Evolutionary conservation across 2,888 invertebrate genomes (phyloP), one percentile per base, ranked within the genome.

Genomic region (Eupithecia tripunctaria): DNA sequence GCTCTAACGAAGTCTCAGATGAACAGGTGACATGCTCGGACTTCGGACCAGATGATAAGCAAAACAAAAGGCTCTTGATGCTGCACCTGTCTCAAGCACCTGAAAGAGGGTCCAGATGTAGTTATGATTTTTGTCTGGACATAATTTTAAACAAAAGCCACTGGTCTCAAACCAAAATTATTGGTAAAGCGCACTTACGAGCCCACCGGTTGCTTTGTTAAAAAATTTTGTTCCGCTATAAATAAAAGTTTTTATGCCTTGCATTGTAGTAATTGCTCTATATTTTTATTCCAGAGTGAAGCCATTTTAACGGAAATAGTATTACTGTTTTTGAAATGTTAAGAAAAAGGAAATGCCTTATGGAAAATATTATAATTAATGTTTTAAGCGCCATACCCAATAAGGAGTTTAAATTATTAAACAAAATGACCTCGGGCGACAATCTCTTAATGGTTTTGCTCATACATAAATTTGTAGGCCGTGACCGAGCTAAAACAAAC

Each of bases 401-500:
- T 72, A 73, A 72, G 74, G 73, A 32, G 64, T 71, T 74, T 71
- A 62, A 76, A 76, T 70, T 76, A 78, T 77, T 73, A 75, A 74
- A 79, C 82, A 80, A 85, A 86, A 88, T 84, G 82, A 86, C 91
- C 90, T 82, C 84, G 77, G 88, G 93, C 90, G 91, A 91, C 91
- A 92, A 88, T 88, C 87, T 89, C 87, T 88, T 91, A 91, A 93
- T 92, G 91, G 89, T 88, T 89, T 85, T 75, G 89, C 89, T 89
- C 88, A 89, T 90, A 92, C 89, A 91, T 91, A 92, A 92, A 91
- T 92, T 92, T 88, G 86, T 88, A 84, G 83, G 83, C 89, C 90
- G 86, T 91, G 91, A 92, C 90, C 89, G 85, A 87, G 86, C 86
- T 88, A 90, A 92, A 93, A 94, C 92, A 94, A 92, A 94, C 91